phyloP scores from a whole-genome alignment of 1,140 invertebrate species.

The Cyclina sinensis region DNA sequence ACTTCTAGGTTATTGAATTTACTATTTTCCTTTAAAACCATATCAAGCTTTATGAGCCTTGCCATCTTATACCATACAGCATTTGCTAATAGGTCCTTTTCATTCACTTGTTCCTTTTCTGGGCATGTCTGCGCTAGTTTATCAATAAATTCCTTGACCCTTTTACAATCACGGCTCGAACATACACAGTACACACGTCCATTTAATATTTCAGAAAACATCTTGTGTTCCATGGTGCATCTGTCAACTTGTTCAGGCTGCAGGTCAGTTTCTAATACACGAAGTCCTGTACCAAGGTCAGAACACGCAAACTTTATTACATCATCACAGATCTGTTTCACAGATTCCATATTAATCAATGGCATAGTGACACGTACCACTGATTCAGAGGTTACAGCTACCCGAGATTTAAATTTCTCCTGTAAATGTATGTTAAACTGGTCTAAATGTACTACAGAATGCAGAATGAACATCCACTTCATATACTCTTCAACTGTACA shows the following conservation, averaged over 20 bases:
- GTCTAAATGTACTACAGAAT: neutral
- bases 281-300: neutral
- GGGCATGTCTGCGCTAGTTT: neutral
- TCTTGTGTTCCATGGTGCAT: neutral
- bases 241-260: neutral
- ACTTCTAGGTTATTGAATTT: neutral
- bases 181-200: neutral
- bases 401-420: neutral
- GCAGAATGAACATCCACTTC: slow-evolving; percentile 21
- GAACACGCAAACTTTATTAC: neutral
- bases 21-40: neutral
- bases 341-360: neutral
- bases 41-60: neutral
- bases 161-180: neutral
- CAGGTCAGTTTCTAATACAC: neutral
- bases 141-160: neutral
- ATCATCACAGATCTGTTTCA: neutral
- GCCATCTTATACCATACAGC: neutral
- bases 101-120: neutral
- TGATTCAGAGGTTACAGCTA: neutral
- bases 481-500: slow-evolving; percentile 10
- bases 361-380: neutral
- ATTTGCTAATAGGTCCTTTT: too few species aligned
- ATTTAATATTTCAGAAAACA: neutral
- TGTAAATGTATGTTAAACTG: neutral